Evolutionary conservation across 2,888 invertebrate species (phyloP), one percentile per base, ranked within the genome.

Genomic region (Galeopsomyia nigrocyanea): DNA sequence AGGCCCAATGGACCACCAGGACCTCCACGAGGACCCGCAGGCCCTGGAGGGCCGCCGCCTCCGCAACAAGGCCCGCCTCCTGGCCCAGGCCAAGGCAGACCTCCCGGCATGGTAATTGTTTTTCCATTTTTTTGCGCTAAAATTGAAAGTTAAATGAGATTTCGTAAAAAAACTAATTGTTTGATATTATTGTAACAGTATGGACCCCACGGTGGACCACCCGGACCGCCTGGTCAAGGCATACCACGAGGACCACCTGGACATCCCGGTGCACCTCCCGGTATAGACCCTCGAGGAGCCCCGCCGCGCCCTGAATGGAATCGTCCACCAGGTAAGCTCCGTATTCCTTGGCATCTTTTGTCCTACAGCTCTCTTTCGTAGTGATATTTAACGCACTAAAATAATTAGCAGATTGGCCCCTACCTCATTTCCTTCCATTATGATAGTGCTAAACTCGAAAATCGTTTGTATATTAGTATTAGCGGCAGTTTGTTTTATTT

Each of bases 231-330:
- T 16, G 87, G 88, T 51, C 87, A 88, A 75, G 88, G 88, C 53
- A 88, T 87, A 64, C 87, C 87, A 17, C 84, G 87, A 22, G 87
- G 87, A 17, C 87, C 88, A 67, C 88, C 87, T 50, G 89, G 89
- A 66, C 89, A 89, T 67, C 89, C 89, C 10, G 87, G 90, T 77
- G 89, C 89, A 65, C 88, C 89, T 82, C 90, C 89, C 39, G 89
- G 90, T 82, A 90, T 91, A 83, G 90, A 91, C 84, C 91, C 89
- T 17, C 86, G 88, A 77, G 86, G 83, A 73, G 85, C 85, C 49
- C 87, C 87, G 56, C 92, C 92, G 16, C 89, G 92, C 46, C 92
- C 92, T 0, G 93, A 93, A 81, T 94, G 93, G 93, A 92, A 90
- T 82, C 87, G 93, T 76, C 93, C 93, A 63, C 93, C 93, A 74